Conservation (phyloP, 2,797 vertebrate genomes). For the Rhinella marina region DNA sequence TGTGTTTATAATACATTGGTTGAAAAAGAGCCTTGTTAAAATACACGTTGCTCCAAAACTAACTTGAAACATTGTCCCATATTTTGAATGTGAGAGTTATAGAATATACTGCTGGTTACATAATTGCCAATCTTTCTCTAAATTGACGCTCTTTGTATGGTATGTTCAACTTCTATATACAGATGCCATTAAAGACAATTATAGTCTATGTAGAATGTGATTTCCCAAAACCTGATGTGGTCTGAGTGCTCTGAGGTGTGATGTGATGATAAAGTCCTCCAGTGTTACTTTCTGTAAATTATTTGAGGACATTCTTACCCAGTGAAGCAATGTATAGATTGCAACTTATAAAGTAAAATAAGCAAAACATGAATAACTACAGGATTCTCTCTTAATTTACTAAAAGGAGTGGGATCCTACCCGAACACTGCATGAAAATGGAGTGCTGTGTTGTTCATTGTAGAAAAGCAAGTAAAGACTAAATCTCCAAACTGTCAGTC, state of each 20-base stretch:
- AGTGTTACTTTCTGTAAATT: not conserved
- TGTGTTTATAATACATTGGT: slow-evolving; percentile 7
- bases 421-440: no score
- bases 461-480: no score
- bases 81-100: not conserved
- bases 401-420: no score
- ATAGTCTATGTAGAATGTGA: not conserved
- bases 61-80: not conserved
- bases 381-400: no score
- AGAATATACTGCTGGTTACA: not conserved
- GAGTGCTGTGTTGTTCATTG: no score
- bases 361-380: no score
- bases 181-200: not conserved
- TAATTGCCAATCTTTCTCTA: not conserved
- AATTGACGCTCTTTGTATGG: not conserved
- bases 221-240: not conserved
- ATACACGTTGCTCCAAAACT: not conserved
- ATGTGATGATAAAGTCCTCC: not conserved
- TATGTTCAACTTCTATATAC: no score
- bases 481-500: no score
- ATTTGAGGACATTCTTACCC: not conserved
- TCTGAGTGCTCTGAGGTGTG: not conserved
- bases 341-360: no score
- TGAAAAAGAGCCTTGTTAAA: slow-evolving; percentile 17
- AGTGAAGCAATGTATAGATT: no score